Conservation (phyloP, 1,140 invertebrate species). For the Chrysopa pallens region DNA sequence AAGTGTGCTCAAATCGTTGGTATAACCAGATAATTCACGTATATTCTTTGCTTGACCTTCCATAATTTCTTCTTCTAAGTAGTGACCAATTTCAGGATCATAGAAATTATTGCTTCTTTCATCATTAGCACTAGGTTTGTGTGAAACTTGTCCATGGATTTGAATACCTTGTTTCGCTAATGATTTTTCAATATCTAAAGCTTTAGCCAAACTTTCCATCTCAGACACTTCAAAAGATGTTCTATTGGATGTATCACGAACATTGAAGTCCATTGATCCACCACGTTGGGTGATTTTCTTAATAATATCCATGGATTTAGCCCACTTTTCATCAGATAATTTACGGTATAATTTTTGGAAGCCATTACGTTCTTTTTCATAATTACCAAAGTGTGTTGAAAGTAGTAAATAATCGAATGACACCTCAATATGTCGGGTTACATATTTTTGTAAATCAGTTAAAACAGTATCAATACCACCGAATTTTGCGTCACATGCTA, state of each 20-base stretch:
- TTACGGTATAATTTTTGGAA: slow-evolving; percentile 56
- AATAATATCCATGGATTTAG: slow-evolving; percentile 50
- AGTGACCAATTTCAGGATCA: slow-evolving; percentile 51
- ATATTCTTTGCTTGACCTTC: slow-evolving; percentile 43
- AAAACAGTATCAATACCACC: slow-evolving; percentile 32
- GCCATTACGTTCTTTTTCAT: slow-evolving; percentile 51
- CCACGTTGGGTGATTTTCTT: slow-evolving; percentile 60
- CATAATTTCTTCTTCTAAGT: slow-evolving; percentile 55
- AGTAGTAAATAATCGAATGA: slow-evolving; percentile 58
- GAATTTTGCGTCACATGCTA: slow-evolving; percentile 46
- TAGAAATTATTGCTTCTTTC: slow-evolving; percentile 15
- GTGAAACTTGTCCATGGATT: slow-evolving; percentile 36
- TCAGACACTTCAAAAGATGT: slow-evolving; percentile 32
- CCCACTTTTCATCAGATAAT: slow-evolving; percentile 54
- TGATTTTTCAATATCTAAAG: slow-evolving; percentile 52
- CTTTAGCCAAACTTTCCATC: slow-evolving; percentile 48
- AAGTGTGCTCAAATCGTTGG: slow-evolving; percentile 47
- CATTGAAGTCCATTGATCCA: slow-evolving; percentile 28
- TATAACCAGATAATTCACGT: slow-evolving; percentile 48
- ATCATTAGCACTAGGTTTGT: slow-evolving; percentile 6
- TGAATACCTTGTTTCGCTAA: slow-evolving; percentile 44
- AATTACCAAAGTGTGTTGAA: slow-evolving; percentile 59
- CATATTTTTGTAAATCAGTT: slow-evolving; percentile 33
- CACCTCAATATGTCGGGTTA: slow-evolving; percentile 40
- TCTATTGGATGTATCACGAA: background rate